These are phyloP conservation scores for Acronicta leporina DNA, from an alignment of 2,888 invertebrate species.

Conservation along the genomic window DNA sequence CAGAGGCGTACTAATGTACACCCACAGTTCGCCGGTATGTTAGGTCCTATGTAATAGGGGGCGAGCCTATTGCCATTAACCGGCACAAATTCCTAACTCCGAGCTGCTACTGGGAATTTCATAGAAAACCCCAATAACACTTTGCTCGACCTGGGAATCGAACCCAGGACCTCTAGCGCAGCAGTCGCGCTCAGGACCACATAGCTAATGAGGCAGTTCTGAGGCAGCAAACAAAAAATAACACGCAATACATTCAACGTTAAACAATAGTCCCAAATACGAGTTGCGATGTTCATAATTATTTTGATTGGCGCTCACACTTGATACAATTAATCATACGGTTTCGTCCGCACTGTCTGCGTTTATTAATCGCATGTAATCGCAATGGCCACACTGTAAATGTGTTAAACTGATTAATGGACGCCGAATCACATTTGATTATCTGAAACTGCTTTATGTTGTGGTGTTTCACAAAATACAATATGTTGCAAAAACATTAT, in stretches of 20 bases:
- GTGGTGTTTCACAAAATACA: slow-evolving; percentile 53
- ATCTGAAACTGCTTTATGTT: slow-evolving; percentile 72
- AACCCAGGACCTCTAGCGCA: too few relatives aligned
- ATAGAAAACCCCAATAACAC: too few relatives aligned
- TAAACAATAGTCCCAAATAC: slow-evolving; percentile 57
- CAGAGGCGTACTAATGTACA: too few relatives aligned
- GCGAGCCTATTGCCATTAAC: too few relatives aligned
- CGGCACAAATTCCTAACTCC: too few relatives aligned
- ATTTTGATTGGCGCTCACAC: slow-evolving; percentile 74
- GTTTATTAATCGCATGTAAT: slow-evolving; percentile 78
- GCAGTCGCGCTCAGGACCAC: too few relatives aligned
- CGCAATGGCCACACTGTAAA: slow-evolving; percentile 75
- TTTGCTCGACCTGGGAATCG: too few relatives aligned
- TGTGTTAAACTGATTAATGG: slow-evolving; percentile 86
- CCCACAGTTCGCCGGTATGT: too few relatives aligned
- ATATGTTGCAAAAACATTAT: slow-evolving; percentile 61
- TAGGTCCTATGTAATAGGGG: too few relatives aligned
- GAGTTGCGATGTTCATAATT: slow-evolving; percentile 67
- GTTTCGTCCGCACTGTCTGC: slow-evolving; percentile 70
- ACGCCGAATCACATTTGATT: slow-evolving; percentile 81
- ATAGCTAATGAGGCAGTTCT: too few relatives aligned
- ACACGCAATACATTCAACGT: slow-evolving; percentile 33
- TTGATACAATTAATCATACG: slow-evolving; percentile 79
- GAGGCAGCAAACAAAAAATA: too few relatives aligned
- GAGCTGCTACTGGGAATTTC: too few relatives aligned